Percentiles rank a stretch among this genome's conserved stretches.
Evolutionary conservation across 2,888 invertebrate genomes (phyloP).

Genomic region (Drosophila sordidula): DNA sequence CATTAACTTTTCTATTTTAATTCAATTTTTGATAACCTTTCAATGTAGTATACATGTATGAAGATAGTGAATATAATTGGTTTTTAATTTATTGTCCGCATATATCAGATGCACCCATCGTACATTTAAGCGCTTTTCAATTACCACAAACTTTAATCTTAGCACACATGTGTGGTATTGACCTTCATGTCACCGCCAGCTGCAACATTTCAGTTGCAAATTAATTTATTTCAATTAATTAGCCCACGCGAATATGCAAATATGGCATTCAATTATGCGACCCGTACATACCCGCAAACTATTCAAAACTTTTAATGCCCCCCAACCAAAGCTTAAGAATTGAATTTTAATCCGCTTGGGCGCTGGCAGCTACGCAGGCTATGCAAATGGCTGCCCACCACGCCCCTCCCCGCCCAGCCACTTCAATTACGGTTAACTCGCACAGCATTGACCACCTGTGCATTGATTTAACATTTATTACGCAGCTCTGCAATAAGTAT

Average conservation of each 20-base stretch:
- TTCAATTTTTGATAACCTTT: too few species aligned
- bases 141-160: constrained; percentile 24
- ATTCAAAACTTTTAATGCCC: neutral
- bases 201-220: constrained; percentile 21
- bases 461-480: constrained; percentile 4
- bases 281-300: constrained; percentile 11
- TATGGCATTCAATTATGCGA: constrained; percentile 20
- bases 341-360: constrained; percentile 27
- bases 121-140: constrained; percentile 8
- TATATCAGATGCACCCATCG: neutral
- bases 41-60: too few species aligned
- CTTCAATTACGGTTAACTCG: neutral
- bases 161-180: neutral
- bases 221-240: constrained; percentile 55
- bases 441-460: neutral
- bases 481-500: neutral
- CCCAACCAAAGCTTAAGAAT: constrained; percentile 10
- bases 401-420: neutral
- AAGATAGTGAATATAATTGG: too few species aligned
- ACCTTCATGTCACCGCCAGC: neutral
- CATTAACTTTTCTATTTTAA: too few species aligned
- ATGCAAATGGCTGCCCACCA: constrained; percentile 2
- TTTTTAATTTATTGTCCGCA: too few species aligned
- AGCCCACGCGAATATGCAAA: constrained; percentile 34
- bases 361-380: constrained; percentile 25